phyloP scores from a whole-genome alignment of 1,140 invertebrate species.

The Drosophila yakuba region DNA sequence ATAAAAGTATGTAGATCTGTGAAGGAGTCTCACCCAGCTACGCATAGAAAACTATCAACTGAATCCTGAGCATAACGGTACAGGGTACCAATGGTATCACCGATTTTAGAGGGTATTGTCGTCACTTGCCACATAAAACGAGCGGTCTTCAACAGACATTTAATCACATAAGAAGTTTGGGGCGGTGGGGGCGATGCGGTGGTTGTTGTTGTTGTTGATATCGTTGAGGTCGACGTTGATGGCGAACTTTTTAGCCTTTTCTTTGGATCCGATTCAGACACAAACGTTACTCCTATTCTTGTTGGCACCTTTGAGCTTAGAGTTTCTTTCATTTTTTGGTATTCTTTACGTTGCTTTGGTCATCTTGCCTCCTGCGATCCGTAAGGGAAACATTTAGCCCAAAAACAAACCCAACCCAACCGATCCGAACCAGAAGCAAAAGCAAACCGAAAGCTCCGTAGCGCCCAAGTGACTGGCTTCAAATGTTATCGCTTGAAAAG shows the following conservation, averaged over 20 bases:
- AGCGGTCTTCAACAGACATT: slow-evolving; percentile 80
- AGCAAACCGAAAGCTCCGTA: slow-evolving; percentile 8
- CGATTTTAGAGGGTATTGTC: slow-evolving; percentile 80
- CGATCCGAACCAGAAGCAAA: slow-evolving; percentile 3
- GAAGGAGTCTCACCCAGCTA: slow-evolving; percentile 79
- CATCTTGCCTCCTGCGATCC: slow-evolving; percentile 36
- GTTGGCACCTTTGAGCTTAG: slow-evolving; percentile 69
- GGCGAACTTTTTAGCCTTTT: slow-evolving; percentile 22
- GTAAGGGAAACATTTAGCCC: slow-evolving; percentile 4
- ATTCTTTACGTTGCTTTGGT: slow-evolving; percentile 59
- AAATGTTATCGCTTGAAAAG: slow-evolving; percentile 16
- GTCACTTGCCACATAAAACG: slow-evolving; percentile 85
- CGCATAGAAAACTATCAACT: slow-evolving; percentile 80
- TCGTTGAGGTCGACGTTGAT: slow-evolving; percentile 22
- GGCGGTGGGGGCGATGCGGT: slow-evolving; percentile 13
- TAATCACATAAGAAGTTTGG: slow-evolving; percentile 74
- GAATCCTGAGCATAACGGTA: slow-evolving; percentile 83
- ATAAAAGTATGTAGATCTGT: neutral
- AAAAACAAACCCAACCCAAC: slow-evolving; percentile 25
- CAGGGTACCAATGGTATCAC: slow-evolving; percentile 80
- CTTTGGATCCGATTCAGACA: slow-evolving; percentile 37
- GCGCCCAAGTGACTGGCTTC: slow-evolving; percentile 13
- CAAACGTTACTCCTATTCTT: slow-evolving; percentile 42
- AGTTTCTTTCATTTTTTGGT: slow-evolving; percentile 78
- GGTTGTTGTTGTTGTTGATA: slow-evolving; percentile 32